Conservation (phyloP, 2,888 invertebrate genomes). For the Agrochola lychnidis region DNA sequence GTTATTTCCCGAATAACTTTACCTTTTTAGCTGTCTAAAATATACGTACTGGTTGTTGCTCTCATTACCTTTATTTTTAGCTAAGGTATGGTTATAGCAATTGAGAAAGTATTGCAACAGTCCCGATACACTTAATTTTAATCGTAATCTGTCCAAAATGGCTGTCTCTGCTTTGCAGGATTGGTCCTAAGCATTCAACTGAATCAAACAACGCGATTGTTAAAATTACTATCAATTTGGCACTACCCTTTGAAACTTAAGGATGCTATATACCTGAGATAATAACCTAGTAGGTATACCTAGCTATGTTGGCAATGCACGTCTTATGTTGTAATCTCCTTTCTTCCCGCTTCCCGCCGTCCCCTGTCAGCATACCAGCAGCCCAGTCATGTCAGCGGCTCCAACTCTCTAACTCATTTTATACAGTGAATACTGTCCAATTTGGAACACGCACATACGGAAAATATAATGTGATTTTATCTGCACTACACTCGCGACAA, state of each 20-base stretch:
- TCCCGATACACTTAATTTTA: not conserved
- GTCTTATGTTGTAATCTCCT: not conserved
- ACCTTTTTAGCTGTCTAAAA: not conserved
- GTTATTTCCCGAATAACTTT: not conserved
- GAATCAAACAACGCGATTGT: not conserved
- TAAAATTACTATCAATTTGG: too few relatives aligned
- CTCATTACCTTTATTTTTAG: not conserved
- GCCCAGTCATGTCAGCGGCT: conserved; percentile 56
- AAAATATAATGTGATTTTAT: conserved; percentile 67
- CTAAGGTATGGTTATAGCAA: not conserved
- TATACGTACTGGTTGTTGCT: not conserved
- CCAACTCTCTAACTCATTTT: conserved; percentile 80
- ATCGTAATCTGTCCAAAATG: not conserved
- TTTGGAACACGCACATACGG: conserved; percentile 73
- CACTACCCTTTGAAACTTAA: too few relatives aligned
- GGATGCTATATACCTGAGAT: too few relatives aligned
- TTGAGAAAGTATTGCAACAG: not conserved
- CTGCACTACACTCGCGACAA: conserved; percentile 64
- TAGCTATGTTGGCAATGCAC: not conserved
- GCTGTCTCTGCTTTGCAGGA: not conserved
- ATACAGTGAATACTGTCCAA: conserved; percentile 82
- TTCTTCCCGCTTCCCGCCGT: conserved; percentile 43
- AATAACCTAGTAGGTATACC: too few relatives aligned
- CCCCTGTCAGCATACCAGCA: conserved; percentile 13
- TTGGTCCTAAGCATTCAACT: not conserved